These are phyloP conservation scores for Turnix velox DNA, from an alignment of 2,113 vertebrate genomes.

Conservation along the genomic window DNA sequence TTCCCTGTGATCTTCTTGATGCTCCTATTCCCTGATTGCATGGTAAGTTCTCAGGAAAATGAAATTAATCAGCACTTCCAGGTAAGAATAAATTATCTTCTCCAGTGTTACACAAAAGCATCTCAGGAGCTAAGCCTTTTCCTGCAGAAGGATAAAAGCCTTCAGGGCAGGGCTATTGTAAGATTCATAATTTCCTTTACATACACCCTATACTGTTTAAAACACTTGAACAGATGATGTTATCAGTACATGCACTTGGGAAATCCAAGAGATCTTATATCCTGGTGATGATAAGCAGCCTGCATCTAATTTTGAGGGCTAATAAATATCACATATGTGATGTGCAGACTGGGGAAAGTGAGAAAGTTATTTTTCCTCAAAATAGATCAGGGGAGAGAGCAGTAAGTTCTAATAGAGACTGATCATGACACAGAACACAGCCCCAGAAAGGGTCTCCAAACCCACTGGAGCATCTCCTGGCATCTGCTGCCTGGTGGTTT, in stretches of 20 bases:
- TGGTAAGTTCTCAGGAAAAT: background rate
- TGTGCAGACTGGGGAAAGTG: background rate
- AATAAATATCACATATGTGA: background rate
- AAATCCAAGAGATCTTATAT: background rate
- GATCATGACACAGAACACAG: accelerated
- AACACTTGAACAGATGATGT: background rate
- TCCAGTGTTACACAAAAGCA: background rate
- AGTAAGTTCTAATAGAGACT: background rate
- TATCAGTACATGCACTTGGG: background rate
- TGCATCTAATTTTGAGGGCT: background rate
- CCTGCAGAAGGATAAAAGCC: background rate
- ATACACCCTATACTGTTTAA: background rate
- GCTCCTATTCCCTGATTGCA: background rate
- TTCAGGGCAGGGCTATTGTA: background rate
- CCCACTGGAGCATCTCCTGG: accelerated
- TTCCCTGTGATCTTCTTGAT: background rate
- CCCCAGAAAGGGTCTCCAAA: background rate
- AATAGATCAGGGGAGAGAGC: background rate
- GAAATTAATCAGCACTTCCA: background rate
- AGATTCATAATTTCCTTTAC: background rate
- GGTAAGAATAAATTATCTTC: background rate
- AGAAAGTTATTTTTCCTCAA: background rate
- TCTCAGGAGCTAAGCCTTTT: background rate
- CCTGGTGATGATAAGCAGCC: background rate
- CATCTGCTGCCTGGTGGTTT: accelerated